Evolutionary conservation across 1,140 invertebrate species (phyloP), one percentile per base, ranked within the genome.

Genomic region (Holotrichia oblita): DNA sequence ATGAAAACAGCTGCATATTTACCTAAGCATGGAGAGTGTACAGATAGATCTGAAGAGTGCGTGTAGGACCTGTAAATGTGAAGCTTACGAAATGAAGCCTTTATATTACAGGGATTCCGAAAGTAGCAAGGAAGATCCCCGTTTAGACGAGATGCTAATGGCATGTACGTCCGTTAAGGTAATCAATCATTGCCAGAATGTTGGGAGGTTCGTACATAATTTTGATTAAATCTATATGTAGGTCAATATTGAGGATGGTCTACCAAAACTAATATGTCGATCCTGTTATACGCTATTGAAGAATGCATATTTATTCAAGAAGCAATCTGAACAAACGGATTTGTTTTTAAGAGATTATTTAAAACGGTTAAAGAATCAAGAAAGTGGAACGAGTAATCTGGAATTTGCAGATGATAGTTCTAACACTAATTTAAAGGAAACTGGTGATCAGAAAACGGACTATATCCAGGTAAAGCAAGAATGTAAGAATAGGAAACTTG

Each of bases 121-220:
- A n/a, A n/a, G n/a, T n/a, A n/a, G n/a, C n/a, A n/a, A n/a, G n/a
- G n/a, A n/a, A n/a, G n/a, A n/a, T n/a, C n/a, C n/a, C n/a, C n/a
- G n/a, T n/a, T n/a, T n/a, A n/a, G n/a, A n/a, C n/a, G n/a, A n/a
- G n/a, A n/a, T n/a, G n/a, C n/a, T n/a, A n/a, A n/a, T n/a, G n/a
- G n/a, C n/a, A n/a, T n/a, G n/a, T n/a, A 82, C 83, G 59, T 81
- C 83, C 73, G 81, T 86, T 61, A 81, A 85, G 83, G 85, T 85
- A 85, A 83, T 80, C 81, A 24, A 17, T 3, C 8, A 4, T 10
- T 73, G n/a, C 10, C 34, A 34, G 6, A 41, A 4, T 41, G 10
- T 8, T 4, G 55, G n/a, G 14, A 59, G 4, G 14, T 14, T 59
- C n/a, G 55, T 59, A 20, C 40, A 41, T 41, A 41, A 41, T 59